Evolutionary conservation across 2,113 vertebrate species (phyloP), one percentile per base, ranked within the genome.

Genomic region (Sisor rabdophorus): DNA sequence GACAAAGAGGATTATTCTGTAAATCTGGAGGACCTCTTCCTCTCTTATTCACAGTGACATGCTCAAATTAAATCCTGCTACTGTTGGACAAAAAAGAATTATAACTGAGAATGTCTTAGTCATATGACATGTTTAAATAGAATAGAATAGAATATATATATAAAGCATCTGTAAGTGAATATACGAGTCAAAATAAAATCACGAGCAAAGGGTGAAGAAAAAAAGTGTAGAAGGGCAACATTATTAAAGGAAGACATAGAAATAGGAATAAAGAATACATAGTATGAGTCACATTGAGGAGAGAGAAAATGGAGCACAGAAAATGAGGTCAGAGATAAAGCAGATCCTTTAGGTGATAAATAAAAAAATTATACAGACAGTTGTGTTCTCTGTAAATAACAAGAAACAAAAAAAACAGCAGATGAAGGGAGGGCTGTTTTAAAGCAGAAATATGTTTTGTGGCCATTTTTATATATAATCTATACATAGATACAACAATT

Each of bases 11-110:
- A 69, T 71, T 65, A 76, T 30, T 24, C 9, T 2, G 48, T 53
- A 80, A 80, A 70, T 64, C 65, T 71, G 67, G n/a, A 71, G 28
- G 54, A 61, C 52, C 58, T 48, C 58, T 71, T 80, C 73, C 67
- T 64, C 67, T 56, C 59, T 50, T 65, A 58, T 71, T 76, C 20
- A 50, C 12, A 16, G 3, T 11, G 20, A 30, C 30, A 44, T n/a
- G 17, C 24, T 47, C 11, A 2, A 32, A 63, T 16, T 20, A 22
- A 26, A 20, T 61, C 50, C 58, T 24, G 50, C 19, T 17, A 54
- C 36, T 55, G 15, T 30, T 24, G 48, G 47, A 4, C 2, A 24
- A 30, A 68, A 17, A 24, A n/a, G 47, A 24, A 68, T 68, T n/a
- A 26, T 19, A 16, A 52, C 65, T 50, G 20, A 16, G 22, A 50